Evolutionary conservation across 1,140 invertebrate genomes (phyloP), one percentile per base, ranked within the genome.

Genomic region (Pseudachorutes palmiensis): DNA sequence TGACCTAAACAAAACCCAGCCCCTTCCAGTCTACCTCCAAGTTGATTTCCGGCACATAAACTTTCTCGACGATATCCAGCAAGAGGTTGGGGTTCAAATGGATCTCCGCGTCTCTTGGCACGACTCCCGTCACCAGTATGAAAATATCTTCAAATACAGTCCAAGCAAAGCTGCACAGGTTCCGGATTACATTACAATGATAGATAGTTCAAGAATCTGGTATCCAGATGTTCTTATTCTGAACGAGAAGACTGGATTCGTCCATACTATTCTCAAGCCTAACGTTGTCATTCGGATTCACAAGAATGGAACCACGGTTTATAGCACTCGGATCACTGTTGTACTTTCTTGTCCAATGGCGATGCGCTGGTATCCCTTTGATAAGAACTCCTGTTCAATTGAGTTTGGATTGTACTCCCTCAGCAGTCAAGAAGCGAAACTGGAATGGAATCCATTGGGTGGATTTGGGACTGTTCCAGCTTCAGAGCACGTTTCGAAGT

Each of bases 401-500:
- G 12, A 1, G 22, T 59, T 69, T 32, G 62, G n/a, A 22, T 29
- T 33, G n/a, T 69, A 96, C 80, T 92, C 92, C 73, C 96, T 94
- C 89, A 96, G 92, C 33, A 95, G 91, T 41, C 88, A 91, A 72
- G 94, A 96, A 80, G 82, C 96, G 72, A 90, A 93, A 70, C 95
- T 96, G 79, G 79, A 90, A 71, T 97, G 93, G 93, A 95, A 95
- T 9, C 5, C 5, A 41, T 9, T 9, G 36, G 36, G 5, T 9
- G n/a, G n/a, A n/a, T n/a, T n/a, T n/a, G n/a, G n/a, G n/a, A n/a
- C n/a, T n/a, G n/a, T n/a, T n/a, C n/a, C n/a, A n/a, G n/a, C n/a
- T n/a, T n/a, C n/a, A n/a, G n/a, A n/a, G n/a, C n/a, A n/a, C n/a
- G n/a, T n/a, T n/a, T n/a, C n/a, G n/a, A n/a, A n/a, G n/a, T n/a